phyloP scores from a whole-genome alignment of 2,113 vertebrate species.

The Rhynchopsitta pachyrhyncha region DNA sequence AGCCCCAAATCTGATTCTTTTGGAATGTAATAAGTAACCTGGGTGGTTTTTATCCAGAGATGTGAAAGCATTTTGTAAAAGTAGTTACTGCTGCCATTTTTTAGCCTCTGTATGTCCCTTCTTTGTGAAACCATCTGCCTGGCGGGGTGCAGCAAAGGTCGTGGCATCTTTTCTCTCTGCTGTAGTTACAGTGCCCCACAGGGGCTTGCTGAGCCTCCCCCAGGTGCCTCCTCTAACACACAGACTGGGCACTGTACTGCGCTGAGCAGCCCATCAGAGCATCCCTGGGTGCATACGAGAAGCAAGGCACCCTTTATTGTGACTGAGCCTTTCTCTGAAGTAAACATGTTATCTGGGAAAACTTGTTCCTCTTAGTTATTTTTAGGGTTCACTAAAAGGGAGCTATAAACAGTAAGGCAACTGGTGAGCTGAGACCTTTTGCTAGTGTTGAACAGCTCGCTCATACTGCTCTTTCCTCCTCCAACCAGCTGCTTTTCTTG shows the following conservation, averaged over 20 bases:
- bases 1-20: neutral
- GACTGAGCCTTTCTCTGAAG: neutral
- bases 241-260: neutral
- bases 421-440: slow-evolving; percentile 17
- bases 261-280: neutral
- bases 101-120: neutral
- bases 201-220: neutral
- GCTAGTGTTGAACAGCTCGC: neutral
- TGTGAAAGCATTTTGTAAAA: neutral
- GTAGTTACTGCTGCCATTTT: neutral
- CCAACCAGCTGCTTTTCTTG: neutral
- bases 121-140: neutral
- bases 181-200: neutral
- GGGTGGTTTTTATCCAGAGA: neutral
- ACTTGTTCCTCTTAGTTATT: neutral
- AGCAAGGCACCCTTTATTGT: neutral
- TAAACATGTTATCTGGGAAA: neutral
- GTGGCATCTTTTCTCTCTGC: neutral
- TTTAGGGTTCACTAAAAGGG: neutral
- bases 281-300: neutral
- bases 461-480: neutral
- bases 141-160: neutral
- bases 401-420: neutral
- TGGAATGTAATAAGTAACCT: neutral
- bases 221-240: neutral